Base-by-base conservation (phyloP, 2,113 vertebrate genomes). In the Hemibates koningsi region DNA sequence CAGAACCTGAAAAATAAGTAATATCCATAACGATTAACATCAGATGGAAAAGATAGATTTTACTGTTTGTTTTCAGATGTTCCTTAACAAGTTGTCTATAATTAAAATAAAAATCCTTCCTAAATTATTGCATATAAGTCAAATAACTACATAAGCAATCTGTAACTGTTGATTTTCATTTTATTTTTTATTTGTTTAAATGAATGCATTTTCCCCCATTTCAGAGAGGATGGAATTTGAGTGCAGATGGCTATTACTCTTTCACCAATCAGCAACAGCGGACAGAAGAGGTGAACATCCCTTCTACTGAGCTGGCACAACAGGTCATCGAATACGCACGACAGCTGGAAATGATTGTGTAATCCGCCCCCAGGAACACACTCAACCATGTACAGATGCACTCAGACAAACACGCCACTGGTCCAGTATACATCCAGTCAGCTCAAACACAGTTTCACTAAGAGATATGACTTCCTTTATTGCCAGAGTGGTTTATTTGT, bases 331-430 rank as follows among this genome's bases (percentile, higher is more conserved):
- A 98, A 90, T 98, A 98, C 19, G 98, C 98, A 73, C 96, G 97
- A 83, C 98, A 99, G 95, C 96, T 99, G 94, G 98, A 99, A 94
- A 98, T 98, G 98, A 98, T 98, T 82, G 98, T 99, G 94, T 98
- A 97, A 94, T 90, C 82, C 48, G 29, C 76, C 88, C 88, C 85
- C 87, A 88, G 91, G 86, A 94, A 82, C 90, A 82, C 80, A 82
- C 80, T 90, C 82, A n/a, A 19, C 85, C 85, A 41, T 90, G 88
- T 88, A 93, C 88, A 89, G 87, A 92, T 84, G 76, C 68, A 91
- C 79, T 83, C 83, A 52, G 56, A 86, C 81, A 89, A 84, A 89
- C 83, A 85, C 57, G 9, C 82, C 13, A 41, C 63, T 41, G 83
- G 68, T 82, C 43, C 88, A 61, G 45, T 45, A 73, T 68, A 86